Evolutionary conservation across 2,113 vertebrate species (phyloP), one percentile per base, ranked within the genome.

Genomic region (Hydropotes inermis): DNA sequence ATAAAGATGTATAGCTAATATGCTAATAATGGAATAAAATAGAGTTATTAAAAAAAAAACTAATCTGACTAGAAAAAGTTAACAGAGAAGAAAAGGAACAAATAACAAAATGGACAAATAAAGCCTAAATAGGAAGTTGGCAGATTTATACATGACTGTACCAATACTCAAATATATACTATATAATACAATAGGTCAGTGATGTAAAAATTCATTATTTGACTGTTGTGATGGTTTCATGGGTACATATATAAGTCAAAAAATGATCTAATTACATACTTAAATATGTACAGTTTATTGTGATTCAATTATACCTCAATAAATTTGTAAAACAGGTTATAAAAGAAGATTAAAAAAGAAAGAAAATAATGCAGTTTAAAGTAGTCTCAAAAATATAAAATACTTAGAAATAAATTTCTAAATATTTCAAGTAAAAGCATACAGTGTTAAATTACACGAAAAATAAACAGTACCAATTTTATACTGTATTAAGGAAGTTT

Each of bases 311-410:
- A 70, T 47, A 21, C 7, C 58, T 78, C 10, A 83, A 19, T 47
- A 88, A 79, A 64, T 67, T 47, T 95, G 5, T 96, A 58, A 92
- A 96, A 76, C n/a, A 88, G 27, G 12, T 93, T 83, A 97, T 5
- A 14, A 61, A 89, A 87, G 17, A 85, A 90, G 9, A 82, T 19
- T 89, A 5, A 64, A 50, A 92, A 90, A 52, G 6, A 85, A 74
- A 74, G 16, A 84, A 86, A 78, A 61, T 47, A 76, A 14, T 76
- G 23, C 15, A 78, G 76, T 54, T 83, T 58, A 78, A 83, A 87
- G 84, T 64, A 57, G 4, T 8, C 61, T 87, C 13, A 87, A 96
- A 61, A 91, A 84, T 87, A 67, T 58, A 33, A 79, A 89, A 6
- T 33, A 88, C 33, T 87, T 81, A 70, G 33, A 84, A 83, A 85